Conservation (phyloP, 1,140 invertebrate genomes). For the Antheraea pernyi region DNA sequence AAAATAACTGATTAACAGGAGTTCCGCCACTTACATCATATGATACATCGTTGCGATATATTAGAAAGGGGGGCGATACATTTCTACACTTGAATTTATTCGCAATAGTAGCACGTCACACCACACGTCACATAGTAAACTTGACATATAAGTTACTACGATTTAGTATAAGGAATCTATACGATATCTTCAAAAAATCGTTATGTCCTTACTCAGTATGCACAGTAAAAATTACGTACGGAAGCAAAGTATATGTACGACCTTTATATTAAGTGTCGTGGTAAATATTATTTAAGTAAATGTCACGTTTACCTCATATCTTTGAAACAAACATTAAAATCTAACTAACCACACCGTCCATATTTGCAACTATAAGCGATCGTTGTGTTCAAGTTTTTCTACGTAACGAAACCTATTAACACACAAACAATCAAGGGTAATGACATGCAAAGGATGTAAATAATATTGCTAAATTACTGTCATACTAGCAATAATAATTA, state of each 20-base stretch:
- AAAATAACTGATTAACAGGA: constrained; percentile 52
- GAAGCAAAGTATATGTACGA: neutral
- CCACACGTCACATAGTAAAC: neutral
- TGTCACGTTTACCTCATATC: neutral
- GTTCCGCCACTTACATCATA: constrained; percentile 49
- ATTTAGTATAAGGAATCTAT: too few species aligned
- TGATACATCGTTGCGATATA: constrained; percentile 26
- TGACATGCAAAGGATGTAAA: constrained; percentile 24
- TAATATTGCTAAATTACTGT: constrained; percentile 9
- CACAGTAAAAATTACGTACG: too few species aligned
- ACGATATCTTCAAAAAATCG: too few species aligned
- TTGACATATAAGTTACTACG: neutral
- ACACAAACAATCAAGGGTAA: constrained; percentile 26
- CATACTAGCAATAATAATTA: neutral
- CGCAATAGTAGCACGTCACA: neutral
- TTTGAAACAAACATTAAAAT: neutral
- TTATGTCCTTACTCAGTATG: too few species aligned
- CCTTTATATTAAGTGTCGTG: neutral
- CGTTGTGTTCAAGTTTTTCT: neutral
- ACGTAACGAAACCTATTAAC: constrained; percentile 18
- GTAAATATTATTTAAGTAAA: neutral
- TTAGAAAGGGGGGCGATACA: constrained; percentile 34
- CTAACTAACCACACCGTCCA: too few species aligned
- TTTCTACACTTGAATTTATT: constrained; percentile 11
- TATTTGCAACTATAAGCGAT: neutral